Evolutionary conservation across 2,797 vertebrate species (phyloP).

Genomic region (Centropyge bicolor): DNA sequence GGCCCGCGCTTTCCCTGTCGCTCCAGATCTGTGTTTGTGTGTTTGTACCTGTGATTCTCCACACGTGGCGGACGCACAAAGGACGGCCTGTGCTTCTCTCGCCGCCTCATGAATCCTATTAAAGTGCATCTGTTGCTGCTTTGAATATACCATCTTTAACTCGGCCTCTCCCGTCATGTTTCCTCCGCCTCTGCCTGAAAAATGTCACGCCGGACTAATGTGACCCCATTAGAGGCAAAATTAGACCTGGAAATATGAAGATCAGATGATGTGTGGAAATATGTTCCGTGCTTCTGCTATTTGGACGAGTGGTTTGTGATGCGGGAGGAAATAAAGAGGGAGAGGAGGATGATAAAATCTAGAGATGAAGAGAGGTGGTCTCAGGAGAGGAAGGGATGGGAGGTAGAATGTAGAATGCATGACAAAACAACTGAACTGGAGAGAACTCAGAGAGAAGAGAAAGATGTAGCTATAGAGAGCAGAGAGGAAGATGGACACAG

Average conservation of each 20-base stretch:
- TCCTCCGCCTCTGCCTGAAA: slow-evolving; percentile 10
- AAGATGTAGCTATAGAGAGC: background rate
- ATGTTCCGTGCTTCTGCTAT: background rate
- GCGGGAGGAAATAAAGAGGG: background rate
- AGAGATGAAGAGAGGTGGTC: slow-evolving; percentile 8
- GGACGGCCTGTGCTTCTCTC: slow-evolving; percentile 11
- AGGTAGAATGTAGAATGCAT: background rate
- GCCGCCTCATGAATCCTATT: slow-evolving; percentile 21
- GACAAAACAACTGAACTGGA: background rate
- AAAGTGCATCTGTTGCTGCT: slow-evolving; percentile 26
- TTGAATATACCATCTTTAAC: slow-evolving; percentile 28
- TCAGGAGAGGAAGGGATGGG: background rate
- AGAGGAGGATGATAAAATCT: background rate
- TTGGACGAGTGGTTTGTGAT: background rate
- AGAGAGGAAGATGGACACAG: background rate
- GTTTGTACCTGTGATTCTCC: slow-evolving; percentile 26
- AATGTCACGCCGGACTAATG: background rate
- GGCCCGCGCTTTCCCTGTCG: slow-evolving; percentile 43
- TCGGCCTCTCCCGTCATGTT: slow-evolving; percentile 4
- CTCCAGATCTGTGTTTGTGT: slow-evolving; percentile 23
- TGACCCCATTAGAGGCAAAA: slow-evolving; percentile 34
- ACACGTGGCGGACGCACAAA: slow-evolving; percentile 4
- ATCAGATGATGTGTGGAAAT: slow-evolving; percentile 16
- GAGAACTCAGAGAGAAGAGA: slow-evolving; percentile 4
- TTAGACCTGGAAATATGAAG: slow-evolving; percentile 1